Conservation (phyloP, 2,888 invertebrate species). For the Cheilosia variabilis region DNA sequence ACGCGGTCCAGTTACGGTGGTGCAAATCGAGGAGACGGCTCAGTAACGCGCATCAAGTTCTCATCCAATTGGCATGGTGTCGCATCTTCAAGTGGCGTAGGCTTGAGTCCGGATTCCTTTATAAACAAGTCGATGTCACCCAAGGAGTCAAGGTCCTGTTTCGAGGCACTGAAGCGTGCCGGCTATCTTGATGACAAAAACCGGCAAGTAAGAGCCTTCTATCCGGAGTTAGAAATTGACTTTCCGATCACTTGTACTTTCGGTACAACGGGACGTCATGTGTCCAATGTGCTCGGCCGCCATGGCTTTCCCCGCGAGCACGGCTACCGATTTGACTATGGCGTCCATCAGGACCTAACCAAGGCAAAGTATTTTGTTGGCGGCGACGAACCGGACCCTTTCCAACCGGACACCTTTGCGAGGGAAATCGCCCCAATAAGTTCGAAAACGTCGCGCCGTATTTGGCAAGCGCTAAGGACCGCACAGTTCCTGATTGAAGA, state of each 20-base stretch:
- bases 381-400: constrained; percentile 20
- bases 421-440: constrained; percentile 27
- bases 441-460: not conserved
- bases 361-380: constrained; percentile 60
- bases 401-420: constrained; percentile 39
- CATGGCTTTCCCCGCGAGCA: constrained; percentile 66
- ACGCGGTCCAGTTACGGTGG: constrained; percentile 74
- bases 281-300: constrained; percentile 40
- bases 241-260: constrained; percentile 45
- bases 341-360: constrained; percentile 37
- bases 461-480: constrained; percentile 55
- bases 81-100: not conserved
- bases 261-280: constrained; percentile 41
- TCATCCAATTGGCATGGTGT: constrained; percentile 33
- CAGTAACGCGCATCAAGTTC: constrained; percentile 33
- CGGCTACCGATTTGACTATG: constrained; percentile 63
- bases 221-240: constrained; percentile 19
- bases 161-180: constrained; percentile 22
- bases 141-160: constrained; percentile 22
- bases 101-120: constrained; percentile 20
- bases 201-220: constrained; percentile 28
- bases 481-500: constrained; percentile 26
- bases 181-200: constrained; percentile 32
- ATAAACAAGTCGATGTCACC: not conserved
- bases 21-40: constrained; percentile 40